These are phyloP conservation scores for Ectobius pallidus DNA, from an alignment of 2,888 invertebrate genomes.

Conservation along the genomic window DNA sequence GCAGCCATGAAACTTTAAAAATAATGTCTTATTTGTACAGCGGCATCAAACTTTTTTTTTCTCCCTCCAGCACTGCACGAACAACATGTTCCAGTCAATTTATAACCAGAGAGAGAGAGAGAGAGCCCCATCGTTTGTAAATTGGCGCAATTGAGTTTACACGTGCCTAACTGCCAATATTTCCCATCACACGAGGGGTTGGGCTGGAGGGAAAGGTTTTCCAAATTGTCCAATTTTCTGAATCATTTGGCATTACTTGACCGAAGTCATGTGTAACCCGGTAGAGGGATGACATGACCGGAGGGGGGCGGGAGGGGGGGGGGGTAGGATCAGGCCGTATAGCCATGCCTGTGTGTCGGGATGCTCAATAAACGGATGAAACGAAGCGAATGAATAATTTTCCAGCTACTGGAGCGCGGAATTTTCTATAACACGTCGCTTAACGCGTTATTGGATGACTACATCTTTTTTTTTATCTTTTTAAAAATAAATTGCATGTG, in stretches of 20 bases:
- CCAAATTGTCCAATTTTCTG: slow-evolving; percentile 18
- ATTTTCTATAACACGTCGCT: background rate
- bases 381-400: slow-evolving; percentile 16
- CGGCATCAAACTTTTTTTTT: too few species aligned
- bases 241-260: slow-evolving; percentile 10
- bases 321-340: background rate
- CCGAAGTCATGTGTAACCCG: background rate
- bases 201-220: background rate
- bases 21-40: too few species aligned
- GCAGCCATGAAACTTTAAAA: too few species aligned
- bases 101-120: too few species aligned
- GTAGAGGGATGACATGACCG: background rate
- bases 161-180: background rate
- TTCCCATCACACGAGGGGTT: background rate
- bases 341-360: background rate
- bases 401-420: slow-evolving; percentile 6
- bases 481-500: too few species aligned
- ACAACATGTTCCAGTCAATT: background rate
- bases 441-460: background rate
- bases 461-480: too few species aligned
- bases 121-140: background rate
- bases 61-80: too few species aligned
- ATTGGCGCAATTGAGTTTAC: slow-evolving; percentile 2
- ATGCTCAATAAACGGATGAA: background rate
- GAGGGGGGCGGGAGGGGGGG: background rate